Percentiles rank a stretch among this genome's conserved stretches.
These are phyloP conservation scores for Drosophila insularis DNA, from an alignment of 1,140 invertebrate genomes.

Conservation along the genomic window DNA sequence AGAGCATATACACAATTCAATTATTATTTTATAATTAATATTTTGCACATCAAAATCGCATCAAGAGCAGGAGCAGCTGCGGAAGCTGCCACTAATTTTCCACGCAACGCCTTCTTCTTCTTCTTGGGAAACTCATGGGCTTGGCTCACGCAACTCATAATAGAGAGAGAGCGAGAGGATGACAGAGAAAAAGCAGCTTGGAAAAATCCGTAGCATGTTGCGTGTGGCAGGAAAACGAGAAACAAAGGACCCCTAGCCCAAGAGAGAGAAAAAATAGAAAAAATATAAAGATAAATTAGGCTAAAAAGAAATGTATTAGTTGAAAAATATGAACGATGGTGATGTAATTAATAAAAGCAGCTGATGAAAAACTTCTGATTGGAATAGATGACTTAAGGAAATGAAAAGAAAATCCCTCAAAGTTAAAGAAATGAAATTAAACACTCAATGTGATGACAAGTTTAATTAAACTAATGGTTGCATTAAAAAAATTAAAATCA, in stretches of 20 bases:
- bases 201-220: constrained; percentile 50
- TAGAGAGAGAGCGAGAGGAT: not conserved
- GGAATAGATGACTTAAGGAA: constrained; percentile 36
- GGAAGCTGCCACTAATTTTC: constrained; percentile 50
- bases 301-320: constrained; percentile 43
- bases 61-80: constrained; percentile 45
- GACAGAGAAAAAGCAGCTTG: constrained; percentile 5
- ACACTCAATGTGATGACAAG: not conserved
- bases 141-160: constrained; percentile 48
- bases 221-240: constrained; percentile 46
- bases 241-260: constrained; percentile 5
- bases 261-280: constrained; percentile 13
- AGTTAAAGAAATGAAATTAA: not conserved
- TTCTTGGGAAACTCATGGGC: constrained; percentile 45
- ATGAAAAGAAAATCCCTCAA: constrained; percentile 2
- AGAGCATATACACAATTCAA: constrained; percentile 68
- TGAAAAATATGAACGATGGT: constrained; percentile 33
- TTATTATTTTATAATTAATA: constrained; percentile 81
- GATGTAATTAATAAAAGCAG: constrained; percentile 62
- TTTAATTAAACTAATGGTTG: not conserved
- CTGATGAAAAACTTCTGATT: constrained; percentile 31
- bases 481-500: not conserved
- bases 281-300: constrained; percentile 64
- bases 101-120: constrained; percentile 29
- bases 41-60: constrained; percentile 82